Base-by-base conservation (phyloP, 1,140 invertebrate genomes). In the Vanessa atalanta region DNA sequence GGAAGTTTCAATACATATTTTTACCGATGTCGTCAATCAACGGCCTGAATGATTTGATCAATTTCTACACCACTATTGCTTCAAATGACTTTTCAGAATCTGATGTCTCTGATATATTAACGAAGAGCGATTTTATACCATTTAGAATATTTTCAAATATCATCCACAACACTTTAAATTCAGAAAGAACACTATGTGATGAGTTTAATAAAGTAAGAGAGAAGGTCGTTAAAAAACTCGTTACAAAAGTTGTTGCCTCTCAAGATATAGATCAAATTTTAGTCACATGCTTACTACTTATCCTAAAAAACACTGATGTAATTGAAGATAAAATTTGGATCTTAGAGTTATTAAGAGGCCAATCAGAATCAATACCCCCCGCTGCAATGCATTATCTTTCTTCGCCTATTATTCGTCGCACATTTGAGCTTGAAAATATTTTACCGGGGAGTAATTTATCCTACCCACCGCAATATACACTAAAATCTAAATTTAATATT, bases 1-100 rank as follows among this genome's bases (percentile, higher is more conserved):
- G 89, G 89, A 93, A 91, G 72, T 93, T 90, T 70, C 84, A 91
- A 57, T 93, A 93, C 47, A 83, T 93, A 79, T 91, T 85, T 82
- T 79, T 93, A 72, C 88, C 89, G n/a, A 90, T 93, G 80, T 85
- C 87, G 16, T 86, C 88, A 51, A 76, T 81, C n/a, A 82, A 76
- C 47, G 78, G 82, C 43, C 75, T 90, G 50, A 88, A 91, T 77
- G 86, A 88, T 77, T 84, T 93, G 48, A 88, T 93, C 71, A 67
- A 83, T 51, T 88, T 88, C 70, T 90, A 88, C 72, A 70, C 73
- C 61, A 75, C 77, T 47, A 64, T 63, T 55, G 51, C 55, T n/a
- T 61, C 73, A 60, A 79, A 73, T 37, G 65, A 70, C 8, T 50
- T 75, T 48, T 61, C 57, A 31, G 70, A 79, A 64, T 64, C 61